A percentile compares a stretch with the other conserved stretches of the same genome.
Conservation (phyloP, 2,888 invertebrate genomes). For the Tineola bisselliella region DNA sequence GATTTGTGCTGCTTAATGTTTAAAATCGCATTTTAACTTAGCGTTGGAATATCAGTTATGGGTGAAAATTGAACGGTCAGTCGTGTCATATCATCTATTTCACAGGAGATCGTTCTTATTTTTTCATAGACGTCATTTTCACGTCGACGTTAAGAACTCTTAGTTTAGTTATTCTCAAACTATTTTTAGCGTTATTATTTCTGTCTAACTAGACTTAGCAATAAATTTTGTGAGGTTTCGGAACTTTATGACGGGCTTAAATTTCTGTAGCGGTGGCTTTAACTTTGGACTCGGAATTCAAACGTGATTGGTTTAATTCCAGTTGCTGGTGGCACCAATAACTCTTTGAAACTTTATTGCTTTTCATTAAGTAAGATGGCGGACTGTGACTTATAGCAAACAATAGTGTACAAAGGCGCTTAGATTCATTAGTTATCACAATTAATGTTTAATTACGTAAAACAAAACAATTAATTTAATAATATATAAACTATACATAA, state of each 20-base stretch:
- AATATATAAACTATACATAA: neutral
- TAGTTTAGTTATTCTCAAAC: neutral
- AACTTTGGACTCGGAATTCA: constrained; percentile 1
- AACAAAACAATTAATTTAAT: neutral
- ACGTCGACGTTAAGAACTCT: neutral
- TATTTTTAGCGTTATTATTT: neutral
- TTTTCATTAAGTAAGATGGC: neutral
- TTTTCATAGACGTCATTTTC: neutral
- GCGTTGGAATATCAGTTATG: neutral
- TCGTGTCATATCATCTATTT: neutral
- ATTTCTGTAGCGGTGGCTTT: neutral
- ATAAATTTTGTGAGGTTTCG: neutral
- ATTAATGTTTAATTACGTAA: too few species aligned
- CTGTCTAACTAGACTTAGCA: neutral
- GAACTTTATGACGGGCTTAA: constrained; percentile 3
- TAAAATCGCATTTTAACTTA: neutral
- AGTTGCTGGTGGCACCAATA: neutral
- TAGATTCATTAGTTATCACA: neutral
- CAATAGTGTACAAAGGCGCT: neutral
- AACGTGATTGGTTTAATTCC: constrained; percentile 5
- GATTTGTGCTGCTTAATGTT: neutral
- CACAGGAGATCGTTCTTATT: neutral
- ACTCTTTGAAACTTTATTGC: constrained; percentile 6
- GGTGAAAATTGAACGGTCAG: neutral
- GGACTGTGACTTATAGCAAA: neutral